These are phyloP conservation scores for Sander lucioperca DNA, from an alignment of 2,113 vertebrate species.

Conservation along the genomic window DNA sequence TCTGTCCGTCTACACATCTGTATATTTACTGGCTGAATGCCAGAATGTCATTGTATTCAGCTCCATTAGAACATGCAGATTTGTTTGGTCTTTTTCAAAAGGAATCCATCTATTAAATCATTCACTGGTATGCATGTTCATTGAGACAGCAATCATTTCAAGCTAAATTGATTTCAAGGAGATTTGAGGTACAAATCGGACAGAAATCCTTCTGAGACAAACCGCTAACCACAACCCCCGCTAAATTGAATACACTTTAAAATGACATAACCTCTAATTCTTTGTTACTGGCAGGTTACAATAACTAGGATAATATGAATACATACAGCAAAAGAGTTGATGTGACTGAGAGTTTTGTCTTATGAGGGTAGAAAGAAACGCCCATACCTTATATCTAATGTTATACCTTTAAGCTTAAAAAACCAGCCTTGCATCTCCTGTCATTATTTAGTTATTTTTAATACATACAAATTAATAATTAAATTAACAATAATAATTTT, in stretches of 20 bases:
- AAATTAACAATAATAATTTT: neutral
- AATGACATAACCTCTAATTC: neutral
- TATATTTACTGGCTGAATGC: neutral
- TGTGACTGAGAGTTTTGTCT: neutral
- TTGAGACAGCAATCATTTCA: neutral
- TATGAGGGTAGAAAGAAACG: neutral
- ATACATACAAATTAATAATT: too few species aligned
- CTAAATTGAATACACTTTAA: neutral
- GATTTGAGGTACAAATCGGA: neutral
- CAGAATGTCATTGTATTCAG: neutral
- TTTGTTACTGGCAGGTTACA: neutral
- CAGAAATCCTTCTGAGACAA: neutral
- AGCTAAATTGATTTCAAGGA: neutral
- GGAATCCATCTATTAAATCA: neutral
- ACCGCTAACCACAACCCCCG: neutral
- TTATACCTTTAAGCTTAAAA: too few species aligned
- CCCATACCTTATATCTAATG: neutral
- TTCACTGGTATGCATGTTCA: constrained; percentile 4
- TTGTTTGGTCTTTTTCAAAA: constrained; percentile 16
- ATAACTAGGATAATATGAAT: neutral
- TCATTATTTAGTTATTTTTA: too few species aligned
- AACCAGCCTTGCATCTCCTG: too few species aligned
- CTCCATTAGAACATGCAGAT: neutral
- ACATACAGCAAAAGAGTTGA: neutral
- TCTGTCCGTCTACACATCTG: neutral